Evolutionary conservation across 2,113 vertebrate species (phyloP), one percentile per base, ranked within the genome.

Genomic region (Tringa solitaria): DNA sequence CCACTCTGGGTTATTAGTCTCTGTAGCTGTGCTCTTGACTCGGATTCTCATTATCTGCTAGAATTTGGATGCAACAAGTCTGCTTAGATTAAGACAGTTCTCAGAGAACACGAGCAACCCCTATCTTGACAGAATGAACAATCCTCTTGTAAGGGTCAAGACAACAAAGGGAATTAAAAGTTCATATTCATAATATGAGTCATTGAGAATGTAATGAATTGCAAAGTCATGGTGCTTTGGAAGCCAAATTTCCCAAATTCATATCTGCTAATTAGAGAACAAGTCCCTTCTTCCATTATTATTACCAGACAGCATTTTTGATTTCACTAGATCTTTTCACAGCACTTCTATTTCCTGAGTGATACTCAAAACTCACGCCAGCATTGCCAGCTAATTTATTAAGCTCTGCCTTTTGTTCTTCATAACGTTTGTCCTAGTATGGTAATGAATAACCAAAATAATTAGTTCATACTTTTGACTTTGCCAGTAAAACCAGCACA

Each of bases 171-270:
- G 54, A 2, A 80, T 90, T 89, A 74, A 89, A 91, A 91, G 84
- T 69, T 56, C 51, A 16, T 93, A 74, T 20, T 89, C 19, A 75
- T 84, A 59, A 32, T 60, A 61, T 56, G 80, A 91, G 60, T 75
- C 77, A 84, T 84, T 89, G 77, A 87, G 60, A 91, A 72, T 68
- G 74, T 87, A 92, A 87, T 89, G 87, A 80, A 60, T 84, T 92
- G 84, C 73, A 64, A 84, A 78, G 75, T 75, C 78, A 70, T 14
- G 27, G 82, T 91, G 56, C 33, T 69, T 82, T 78, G 64, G 60
- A 95, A 95, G 65, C 51, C 43, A 74, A 79, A 92, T 90, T 92
- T 79, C 60, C 73, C 64, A 89, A 63, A 77, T 78, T 81, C 51
- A 33, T 84, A n/a, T 84, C 76, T 92, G n/a, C 43, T 86, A 70